These are phyloP conservation scores for Nephrocerus scutellatus DNA, from an alignment of 2,888 invertebrate species.

Conservation along the genomic window DNA sequence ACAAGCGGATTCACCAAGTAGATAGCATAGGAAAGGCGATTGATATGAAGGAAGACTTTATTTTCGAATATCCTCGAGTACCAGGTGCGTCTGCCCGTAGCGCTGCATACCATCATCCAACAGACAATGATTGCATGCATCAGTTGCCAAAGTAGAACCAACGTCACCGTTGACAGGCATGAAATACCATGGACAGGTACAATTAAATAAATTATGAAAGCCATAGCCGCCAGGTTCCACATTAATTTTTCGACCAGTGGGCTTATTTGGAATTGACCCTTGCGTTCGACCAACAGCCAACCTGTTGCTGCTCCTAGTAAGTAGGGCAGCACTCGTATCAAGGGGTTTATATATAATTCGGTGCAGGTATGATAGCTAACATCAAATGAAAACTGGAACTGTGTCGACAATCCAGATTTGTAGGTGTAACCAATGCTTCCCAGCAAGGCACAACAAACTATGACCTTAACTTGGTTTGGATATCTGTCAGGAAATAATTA, in stretches of 20 bases:
- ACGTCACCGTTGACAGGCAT: slow-evolving; percentile 47
- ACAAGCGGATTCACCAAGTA: slow-evolving; percentile 56
- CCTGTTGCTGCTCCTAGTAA: slow-evolving; percentile 49
- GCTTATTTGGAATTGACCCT: slow-evolving; percentile 33
- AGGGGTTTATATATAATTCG: slow-evolving; percentile 50
- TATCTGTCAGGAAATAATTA: slow-evolving; percentile 26
- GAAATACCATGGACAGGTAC: slow-evolving; percentile 47
- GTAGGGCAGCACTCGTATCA: slow-evolving; percentile 50
- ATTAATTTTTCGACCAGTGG: slow-evolving; percentile 34
- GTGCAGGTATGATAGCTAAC: slow-evolving; percentile 43
- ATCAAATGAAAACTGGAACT: slow-evolving; percentile 44
- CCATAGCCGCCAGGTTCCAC: slow-evolving; percentile 40
- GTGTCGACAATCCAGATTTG: slow-evolving; percentile 32
- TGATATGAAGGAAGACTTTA: slow-evolving; percentile 47
- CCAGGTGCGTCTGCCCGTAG: slow-evolving; percentile 49
- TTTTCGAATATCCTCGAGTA: slow-evolving; percentile 45
- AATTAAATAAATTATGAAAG: slow-evolving; percentile 44
- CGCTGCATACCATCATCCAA: slow-evolving; percentile 54
- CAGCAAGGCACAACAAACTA: slow-evolving; percentile 24
- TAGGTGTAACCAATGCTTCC: slow-evolving; percentile 38
- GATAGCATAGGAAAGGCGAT: slow-evolving; percentile 54
- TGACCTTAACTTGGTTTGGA: slow-evolving; percentile 31
- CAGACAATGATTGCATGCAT: slow-evolving; percentile 52
- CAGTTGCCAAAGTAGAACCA: slow-evolving; percentile 50
- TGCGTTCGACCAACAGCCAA: slow-evolving; percentile 42